A percentile compares a stretch with the other conserved stretches of the same genome.
phyloP scores from a whole-genome alignment of 2,888 invertebrate genomes.

The Rotaria magnacalcarata region DNA sequence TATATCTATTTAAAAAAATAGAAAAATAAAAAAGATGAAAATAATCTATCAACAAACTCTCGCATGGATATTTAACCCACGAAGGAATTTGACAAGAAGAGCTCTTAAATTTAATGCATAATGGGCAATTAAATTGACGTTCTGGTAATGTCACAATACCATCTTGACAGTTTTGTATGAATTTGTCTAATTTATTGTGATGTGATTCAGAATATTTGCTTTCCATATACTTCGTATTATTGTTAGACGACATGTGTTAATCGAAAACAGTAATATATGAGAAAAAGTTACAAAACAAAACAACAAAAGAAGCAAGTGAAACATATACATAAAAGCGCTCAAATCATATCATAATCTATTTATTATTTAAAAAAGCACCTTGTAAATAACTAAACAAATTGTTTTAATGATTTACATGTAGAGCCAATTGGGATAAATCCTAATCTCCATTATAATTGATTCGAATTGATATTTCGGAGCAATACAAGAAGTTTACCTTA shows the following conservation, averaged over 20 bases:
- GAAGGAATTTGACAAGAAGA: not conserved
- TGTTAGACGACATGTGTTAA: not conserved
- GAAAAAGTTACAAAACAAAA: not conserved
- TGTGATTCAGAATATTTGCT: not conserved
- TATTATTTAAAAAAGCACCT: too few relatives aligned
- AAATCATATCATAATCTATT: too few relatives aligned
- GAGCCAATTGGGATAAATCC: too few relatives aligned
- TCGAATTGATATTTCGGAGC: too few relatives aligned
- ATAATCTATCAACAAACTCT: not conserved
- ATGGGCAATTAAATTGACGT: constrained; percentile 21
- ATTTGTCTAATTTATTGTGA: not conserved
- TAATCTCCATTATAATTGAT: too few relatives aligned
- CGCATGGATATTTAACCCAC: not conserved
- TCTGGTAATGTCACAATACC: not conserved
- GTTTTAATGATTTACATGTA: too few relatives aligned
- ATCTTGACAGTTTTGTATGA: not conserved
- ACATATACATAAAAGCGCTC: not conserved
- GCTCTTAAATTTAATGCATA: not conserved
- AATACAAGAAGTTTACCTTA: too few relatives aligned
- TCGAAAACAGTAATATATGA: not conserved
- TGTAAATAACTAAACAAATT: too few relatives aligned
- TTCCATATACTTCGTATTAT: not conserved
- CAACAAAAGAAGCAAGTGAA: not conserved
- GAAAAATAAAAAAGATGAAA: not conserved
- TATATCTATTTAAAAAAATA: not conserved